Evolutionary conservation across 2,888 invertebrate species (phyloP), one percentile per base, ranked within the genome.

Genomic region (Rhaphigaster nebulosa): DNA sequence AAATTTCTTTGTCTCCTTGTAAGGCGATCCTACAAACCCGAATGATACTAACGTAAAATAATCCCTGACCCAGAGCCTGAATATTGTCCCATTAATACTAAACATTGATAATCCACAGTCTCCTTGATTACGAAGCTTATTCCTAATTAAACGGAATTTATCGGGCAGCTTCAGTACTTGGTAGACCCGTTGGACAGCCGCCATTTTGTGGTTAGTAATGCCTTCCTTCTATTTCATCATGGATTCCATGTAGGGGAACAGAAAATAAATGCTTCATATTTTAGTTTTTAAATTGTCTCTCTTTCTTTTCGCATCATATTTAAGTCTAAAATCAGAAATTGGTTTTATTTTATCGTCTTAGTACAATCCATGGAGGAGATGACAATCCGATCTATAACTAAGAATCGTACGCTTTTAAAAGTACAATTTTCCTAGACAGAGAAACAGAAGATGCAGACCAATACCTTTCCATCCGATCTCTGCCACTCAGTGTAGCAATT

Each of bases 31-130:
- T 70, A 34, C 34, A 70, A 29, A 34, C 70, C 70, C 70, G 70
- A 34, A 34, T 70, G 0, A 20, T 0, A 34, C 20, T 70, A 70
- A 34, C 70, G 18, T 70, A 8, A 70, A 70, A 70, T 70, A 70
- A 70, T 34, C 70, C 70, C 70, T 20, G 29, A 1, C 65, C 34
- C 18, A 34, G 70, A 70, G 1, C 34, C 70, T 4, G 70, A 70
- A 70, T 70, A 70, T 70, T 70, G 70, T 70, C 70, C 70, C 70
- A 70, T 70, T 70, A 70, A 70, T 70, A 70, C 70, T 34, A 70
- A 70, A 34, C 70, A 70, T 29, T 70, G 70, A 34, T 34, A 70
- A 70, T 70, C 70, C 70, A 70, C 70, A 70, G 70, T 18, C 34
- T 70, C 70, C 70, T 34, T 70, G 70, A 70, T 70, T 70, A 70